These are phyloP conservation scores for Somateria mollissima DNA, from an alignment of 2,797 vertebrate genomes.

Conservation along the genomic window DNA sequence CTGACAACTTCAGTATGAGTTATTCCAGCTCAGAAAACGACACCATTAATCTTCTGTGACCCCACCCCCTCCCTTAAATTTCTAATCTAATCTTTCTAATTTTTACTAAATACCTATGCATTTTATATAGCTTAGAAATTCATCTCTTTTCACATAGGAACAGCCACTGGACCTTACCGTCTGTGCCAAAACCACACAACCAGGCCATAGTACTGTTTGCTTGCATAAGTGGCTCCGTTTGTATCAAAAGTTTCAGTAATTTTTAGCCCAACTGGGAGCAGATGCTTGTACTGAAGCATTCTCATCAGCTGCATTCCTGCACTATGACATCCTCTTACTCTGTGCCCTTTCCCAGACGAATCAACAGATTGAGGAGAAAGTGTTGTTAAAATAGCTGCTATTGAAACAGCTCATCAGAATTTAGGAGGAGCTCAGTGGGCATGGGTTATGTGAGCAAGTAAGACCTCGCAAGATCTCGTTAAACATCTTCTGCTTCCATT, in stretches of 20 bases:
- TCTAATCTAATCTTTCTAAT: constrained; percentile 46
- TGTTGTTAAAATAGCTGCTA: background rate
- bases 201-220: background rate
- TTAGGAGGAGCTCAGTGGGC: background rate
- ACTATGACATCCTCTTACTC: background rate
- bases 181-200: background rate
- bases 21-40: constrained; percentile 49
- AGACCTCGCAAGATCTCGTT: background rate
- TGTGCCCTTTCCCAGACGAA: background rate
- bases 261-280: background rate
- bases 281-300: background rate
- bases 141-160: constrained; percentile 10
- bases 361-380: background rate
- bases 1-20: constrained; percentile 20
- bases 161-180: background rate
- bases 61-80: background rate
- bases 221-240: background rate
- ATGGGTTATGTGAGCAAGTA: background rate
- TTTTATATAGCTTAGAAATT: constrained; percentile 26
- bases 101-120: constrained; percentile 6
- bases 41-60: background rate
- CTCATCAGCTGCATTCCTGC: background rate
- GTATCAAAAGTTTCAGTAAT: background rate
- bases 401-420: background rate
- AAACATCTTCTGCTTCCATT: background rate